Percentiles rank a stretch among this genome's conserved stretches.
These are phyloP conservation scores for Armadillidium nasatum DNA, from an alignment of 1,140 invertebrate species.

Conservation along the genomic window DNA sequence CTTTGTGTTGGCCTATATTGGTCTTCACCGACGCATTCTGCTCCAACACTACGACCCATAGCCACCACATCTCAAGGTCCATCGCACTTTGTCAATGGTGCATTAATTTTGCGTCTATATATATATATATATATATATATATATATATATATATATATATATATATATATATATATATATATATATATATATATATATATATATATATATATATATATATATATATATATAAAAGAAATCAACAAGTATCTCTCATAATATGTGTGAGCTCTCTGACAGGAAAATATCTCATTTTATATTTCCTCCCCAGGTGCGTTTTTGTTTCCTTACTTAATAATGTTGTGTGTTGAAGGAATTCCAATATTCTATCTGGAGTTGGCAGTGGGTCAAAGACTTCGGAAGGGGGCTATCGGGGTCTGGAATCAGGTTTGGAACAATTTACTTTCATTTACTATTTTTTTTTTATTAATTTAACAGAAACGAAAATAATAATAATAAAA, in stretches of 20 bases:
- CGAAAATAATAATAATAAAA: not conserved
- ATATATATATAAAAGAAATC: not conserved
- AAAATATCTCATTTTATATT: not conserved
- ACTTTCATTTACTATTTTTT: not conserved
- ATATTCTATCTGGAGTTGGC: conserved; percentile 92
- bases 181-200: conserved; percentile 24
- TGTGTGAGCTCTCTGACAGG: not conserved
- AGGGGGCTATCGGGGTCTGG: conserved; percentile 93
- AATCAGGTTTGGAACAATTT: conserved; percentile 62
- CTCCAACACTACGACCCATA: too few relatives aligned
- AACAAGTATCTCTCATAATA: not conserved
- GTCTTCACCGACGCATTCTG: too few relatives aligned
- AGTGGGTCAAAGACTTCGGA: conserved; percentile 81
- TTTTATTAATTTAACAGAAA: not conserved
- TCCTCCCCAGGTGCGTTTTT: conserved; percentile 42
- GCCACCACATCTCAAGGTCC: too few relatives aligned
- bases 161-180: conserved; percentile 1
- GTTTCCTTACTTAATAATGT: conserved; percentile 46
- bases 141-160: not conserved
- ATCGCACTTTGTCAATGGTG: too few relatives aligned
- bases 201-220: conserved; percentile 16
- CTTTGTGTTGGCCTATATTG: too few relatives aligned
- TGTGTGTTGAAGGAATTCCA: conserved; percentile 65
- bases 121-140: conserved; percentile 13
- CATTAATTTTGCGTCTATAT: too few relatives aligned